Conservation (phyloP, 2,797 vertebrate species). For the Morus bassanus region DNA sequence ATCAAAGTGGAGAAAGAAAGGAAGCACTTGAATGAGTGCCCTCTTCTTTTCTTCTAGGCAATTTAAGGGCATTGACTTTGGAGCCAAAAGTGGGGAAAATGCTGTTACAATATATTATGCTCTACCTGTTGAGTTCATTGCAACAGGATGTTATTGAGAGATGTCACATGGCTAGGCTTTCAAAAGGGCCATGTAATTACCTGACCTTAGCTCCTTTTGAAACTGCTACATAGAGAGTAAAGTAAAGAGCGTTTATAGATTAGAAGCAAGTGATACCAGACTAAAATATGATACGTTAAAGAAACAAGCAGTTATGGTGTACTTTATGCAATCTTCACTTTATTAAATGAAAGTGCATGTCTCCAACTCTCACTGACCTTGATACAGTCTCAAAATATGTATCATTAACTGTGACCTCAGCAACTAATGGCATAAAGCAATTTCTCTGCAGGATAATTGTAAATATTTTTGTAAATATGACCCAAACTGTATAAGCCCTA, state of each 20-base stretch:
- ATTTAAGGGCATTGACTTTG: background rate
- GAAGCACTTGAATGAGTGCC: background rate
- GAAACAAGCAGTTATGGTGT: background rate
- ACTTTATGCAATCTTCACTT: slow-evolving; percentile 10
- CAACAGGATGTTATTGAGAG: background rate
- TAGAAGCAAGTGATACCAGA: background rate
- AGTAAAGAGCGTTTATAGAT: background rate
- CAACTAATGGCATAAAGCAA: background rate
- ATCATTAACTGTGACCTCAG: background rate
- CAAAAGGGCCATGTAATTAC: background rate
- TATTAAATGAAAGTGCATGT: background rate
- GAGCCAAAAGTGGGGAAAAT: background rate
- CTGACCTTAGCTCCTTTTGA: background rate
- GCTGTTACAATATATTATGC: background rate
- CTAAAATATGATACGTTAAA: background rate
- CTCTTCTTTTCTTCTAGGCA: background rate
- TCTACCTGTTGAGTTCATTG: background rate
- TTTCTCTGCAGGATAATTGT: background rate
- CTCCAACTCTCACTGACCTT: background rate
- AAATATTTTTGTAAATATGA: slow-evolving; percentile 13
- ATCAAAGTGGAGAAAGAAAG: background rate
- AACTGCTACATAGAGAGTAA: background rate
- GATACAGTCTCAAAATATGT: background rate
- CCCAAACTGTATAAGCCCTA: background rate
- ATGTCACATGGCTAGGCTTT: background rate